Evolutionary conservation across 23 tunicate genomes (phyloP), one percentile per base, ranked within the genome.

Genomic region (Halocynthia aurantium): DNA sequence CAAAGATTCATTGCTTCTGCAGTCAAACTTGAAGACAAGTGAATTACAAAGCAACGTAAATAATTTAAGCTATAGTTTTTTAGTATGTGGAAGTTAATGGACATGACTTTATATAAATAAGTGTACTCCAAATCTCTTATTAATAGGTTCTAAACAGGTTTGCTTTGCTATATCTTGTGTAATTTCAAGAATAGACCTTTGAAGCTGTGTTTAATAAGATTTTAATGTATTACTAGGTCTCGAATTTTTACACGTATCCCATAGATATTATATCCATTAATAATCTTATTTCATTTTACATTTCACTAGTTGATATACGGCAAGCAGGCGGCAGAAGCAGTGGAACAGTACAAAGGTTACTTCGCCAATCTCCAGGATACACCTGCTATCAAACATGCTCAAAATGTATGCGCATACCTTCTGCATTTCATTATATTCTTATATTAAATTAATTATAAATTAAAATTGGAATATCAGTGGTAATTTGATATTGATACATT

Each of bases 31-130:
- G 22, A 51, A 83, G 64, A 84, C 96, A 6, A 89, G 88, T 22
- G 88, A 80, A 44, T 71, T 89, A 40, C 96, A 89, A 76, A 89
- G 96, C 85, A 80, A 89, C 53, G 96, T 89, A 84, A 60, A 83
- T 76, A 8, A 40, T 31, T 73, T 52, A 31, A 31, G 44, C 44
- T 31, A 31, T 31, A 31, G 44, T 31, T 31, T 31, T 31, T 31
- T 31, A 31, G 44, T 31, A 31, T 31, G 44, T 31, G 4, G 44
- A 4, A 31, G 44, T 31, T 31, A 4, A 31, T 31, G 44, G 44
- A 31, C 44, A 31, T 31, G 2, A 31, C 44, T 31, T 31, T 31
- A 31, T 31, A 31, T 31, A 1, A 31, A 31, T 31, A 1, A 31
- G 44, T 31, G 44, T 31, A 31, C 44, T 31, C 2, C 44, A 31